These are phyloP conservation scores for Isichthys henryi DNA, from an alignment of 2,113 vertebrate species.

Conservation along the genomic window DNA sequence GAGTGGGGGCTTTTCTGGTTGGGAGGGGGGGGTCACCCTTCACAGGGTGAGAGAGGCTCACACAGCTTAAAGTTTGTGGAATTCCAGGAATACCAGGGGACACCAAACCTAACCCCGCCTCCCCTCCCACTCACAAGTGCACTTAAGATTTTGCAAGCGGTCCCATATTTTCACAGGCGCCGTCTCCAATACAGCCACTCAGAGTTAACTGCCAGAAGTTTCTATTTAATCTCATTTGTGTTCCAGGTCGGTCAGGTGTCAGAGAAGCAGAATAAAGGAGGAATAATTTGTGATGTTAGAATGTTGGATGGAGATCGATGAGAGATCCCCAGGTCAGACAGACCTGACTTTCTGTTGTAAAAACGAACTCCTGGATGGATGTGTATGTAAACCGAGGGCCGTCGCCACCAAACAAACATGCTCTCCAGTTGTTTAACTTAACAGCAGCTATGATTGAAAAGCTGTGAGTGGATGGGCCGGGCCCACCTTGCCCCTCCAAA, in stretches of 20 bases:
- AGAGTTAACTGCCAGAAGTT: not conserved
- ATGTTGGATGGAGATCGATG: not conserved
- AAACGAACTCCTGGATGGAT: not conserved
- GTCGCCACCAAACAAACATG: not conserved
- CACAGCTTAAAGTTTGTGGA: not conserved
- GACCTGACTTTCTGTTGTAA: not conserved
- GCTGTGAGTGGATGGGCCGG: not conserved
- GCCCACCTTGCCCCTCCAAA: not conserved
- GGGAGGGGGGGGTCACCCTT: not conserved
- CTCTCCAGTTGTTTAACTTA: not conserved
- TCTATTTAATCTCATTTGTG: not conserved
- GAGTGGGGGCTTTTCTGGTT: not conserved
- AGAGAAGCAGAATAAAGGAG: not conserved
- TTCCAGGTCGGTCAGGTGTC: not conserved
- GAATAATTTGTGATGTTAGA: not conserved
- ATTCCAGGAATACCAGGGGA: not conserved
- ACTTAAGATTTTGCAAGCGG: not conserved
- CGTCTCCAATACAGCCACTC: not conserved
- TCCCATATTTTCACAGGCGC: not conserved
- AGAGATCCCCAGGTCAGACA: not conserved
- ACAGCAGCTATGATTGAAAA: not conserved
- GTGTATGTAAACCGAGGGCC: not conserved
- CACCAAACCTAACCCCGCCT: not conserved
- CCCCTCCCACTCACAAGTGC: not conserved
- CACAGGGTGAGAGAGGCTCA: not conserved